These are phyloP conservation scores for Oxytorus armatus DNA, from an alignment of 2,888 invertebrate species.

Conservation along the genomic window DNA sequence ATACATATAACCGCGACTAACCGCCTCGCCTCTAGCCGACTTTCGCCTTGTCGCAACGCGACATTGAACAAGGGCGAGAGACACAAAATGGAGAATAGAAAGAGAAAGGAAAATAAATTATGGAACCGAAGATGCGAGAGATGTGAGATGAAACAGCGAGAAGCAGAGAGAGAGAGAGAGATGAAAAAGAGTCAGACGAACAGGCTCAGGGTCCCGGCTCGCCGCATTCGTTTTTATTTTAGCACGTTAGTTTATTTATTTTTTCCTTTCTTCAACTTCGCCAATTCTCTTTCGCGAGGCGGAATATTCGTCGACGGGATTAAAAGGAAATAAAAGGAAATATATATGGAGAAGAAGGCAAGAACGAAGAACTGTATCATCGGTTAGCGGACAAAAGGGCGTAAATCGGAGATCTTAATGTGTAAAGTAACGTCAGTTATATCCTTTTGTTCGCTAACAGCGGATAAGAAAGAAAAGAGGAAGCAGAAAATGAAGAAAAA, in stretches of 20 bases:
- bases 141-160: neutral
- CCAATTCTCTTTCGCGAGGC: conserved; percentile 24
- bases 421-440: neutral
- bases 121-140: too few relatives aligned
- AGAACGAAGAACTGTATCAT: conserved; percentile 10
- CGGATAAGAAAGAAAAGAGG: conserved; percentile 1
- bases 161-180: neutral
- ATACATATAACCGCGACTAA: too few relatives aligned
- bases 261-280: neutral
- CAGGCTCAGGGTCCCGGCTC: neutral
- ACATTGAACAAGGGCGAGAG: conserved; percentile 38
- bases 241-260: conserved; percentile 1
- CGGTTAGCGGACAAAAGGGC: conserved; percentile 5
- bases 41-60: conserved; percentile 52
- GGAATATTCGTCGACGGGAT: conserved; percentile 36
- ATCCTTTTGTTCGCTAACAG: neutral
- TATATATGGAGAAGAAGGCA: conserved; percentile 19
- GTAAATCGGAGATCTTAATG: neutral
- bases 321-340: conserved; percentile 3
- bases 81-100: conserved; percentile 23
- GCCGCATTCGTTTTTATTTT: conserved; percentile 28
- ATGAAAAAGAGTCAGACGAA: neutral
- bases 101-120: neutral
- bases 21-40: too few relatives aligned
- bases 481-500: neutral